Conservation (phyloP, 1,140 invertebrate genomes). For the Sweltsa coloradensis region DNA sequence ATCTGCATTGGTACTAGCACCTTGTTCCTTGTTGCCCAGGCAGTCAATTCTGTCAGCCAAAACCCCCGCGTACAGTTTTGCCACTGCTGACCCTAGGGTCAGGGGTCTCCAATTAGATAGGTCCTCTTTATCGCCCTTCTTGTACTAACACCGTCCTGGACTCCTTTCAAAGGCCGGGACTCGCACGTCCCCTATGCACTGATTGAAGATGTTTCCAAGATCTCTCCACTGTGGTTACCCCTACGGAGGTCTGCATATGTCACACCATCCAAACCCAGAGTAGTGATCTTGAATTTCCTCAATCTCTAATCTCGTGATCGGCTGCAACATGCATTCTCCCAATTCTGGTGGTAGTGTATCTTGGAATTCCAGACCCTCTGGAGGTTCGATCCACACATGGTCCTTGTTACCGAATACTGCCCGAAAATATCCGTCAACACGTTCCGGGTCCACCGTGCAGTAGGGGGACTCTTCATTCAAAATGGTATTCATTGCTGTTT, state of each 20-base stretch:
- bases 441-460: too few species aligned
- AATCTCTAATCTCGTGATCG: too few species aligned
- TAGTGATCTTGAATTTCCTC: conserved; percentile 18
- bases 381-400: too few species aligned
- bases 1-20: conserved; percentile 20
- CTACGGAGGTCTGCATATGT: neutral
- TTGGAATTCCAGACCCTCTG: too few species aligned
- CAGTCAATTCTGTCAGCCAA: conserved; percentile 5
- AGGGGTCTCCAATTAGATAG: conserved; percentile 13
- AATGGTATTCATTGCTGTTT: too few species aligned
- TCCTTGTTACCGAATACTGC: too few species aligned
- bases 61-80: conserved; percentile 11
- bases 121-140: conserved; percentile 10
- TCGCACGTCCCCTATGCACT: neutral
- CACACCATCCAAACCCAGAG: conserved; percentile 17
- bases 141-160: conserved; percentile 15
- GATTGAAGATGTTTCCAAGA: neutral
- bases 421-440: too few species aligned
- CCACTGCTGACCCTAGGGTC: conserved; percentile 5
- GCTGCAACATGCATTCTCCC: too few species aligned
- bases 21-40: conserved; percentile 3
- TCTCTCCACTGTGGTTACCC: neutral
- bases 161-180: conserved; percentile 13
- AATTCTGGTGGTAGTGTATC: too few species aligned
- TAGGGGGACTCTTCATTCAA: too few species aligned